phyloP scores from a whole-genome alignment of 2,113 vertebrate species.

The Dromas ardeola region DNA sequence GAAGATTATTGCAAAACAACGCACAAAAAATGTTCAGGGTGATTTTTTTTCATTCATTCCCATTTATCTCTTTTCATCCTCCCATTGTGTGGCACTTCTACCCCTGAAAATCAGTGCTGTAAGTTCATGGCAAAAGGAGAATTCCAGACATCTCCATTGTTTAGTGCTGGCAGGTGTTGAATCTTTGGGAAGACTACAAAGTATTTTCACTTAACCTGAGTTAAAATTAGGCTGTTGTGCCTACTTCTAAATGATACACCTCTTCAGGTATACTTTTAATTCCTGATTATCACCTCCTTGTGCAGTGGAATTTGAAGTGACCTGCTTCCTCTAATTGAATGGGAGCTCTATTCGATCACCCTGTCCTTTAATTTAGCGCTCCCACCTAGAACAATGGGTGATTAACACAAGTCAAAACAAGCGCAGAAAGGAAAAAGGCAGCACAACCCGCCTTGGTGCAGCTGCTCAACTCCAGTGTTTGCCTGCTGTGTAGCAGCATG shows the following conservation, averaged over 20 bases:
- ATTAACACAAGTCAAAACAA: conserved; percentile 57
- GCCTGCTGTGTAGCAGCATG: conserved; percentile 40
- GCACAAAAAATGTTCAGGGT: neutral
- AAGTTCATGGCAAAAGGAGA: neutral
- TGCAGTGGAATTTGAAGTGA: conserved; percentile 1
- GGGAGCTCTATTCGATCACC: neutral
- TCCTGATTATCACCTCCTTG: neutral
- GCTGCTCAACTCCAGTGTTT: conserved; percentile 2
- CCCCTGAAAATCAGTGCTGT: neutral
- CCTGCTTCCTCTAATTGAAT: conserved; percentile 19
- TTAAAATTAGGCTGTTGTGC: neutral
- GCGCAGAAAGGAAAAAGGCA: conserved; percentile 36
- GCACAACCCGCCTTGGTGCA: conserved; percentile 17
- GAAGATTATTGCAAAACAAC: neutral
- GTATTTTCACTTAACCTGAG: neutral
- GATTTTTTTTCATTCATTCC: neutral
- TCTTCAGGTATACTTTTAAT: conserved; percentile 5
- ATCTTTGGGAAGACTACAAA: neutral
- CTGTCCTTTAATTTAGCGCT: conserved; percentile 56
- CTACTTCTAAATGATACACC: neutral
- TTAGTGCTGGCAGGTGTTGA: neutral
- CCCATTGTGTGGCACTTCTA: neutral
- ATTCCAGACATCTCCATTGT: neutral
- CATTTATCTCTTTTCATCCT: neutral
- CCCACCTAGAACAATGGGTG: conserved; percentile 67